Evolutionary conservation across 2,797 vertebrate genomes (phyloP).

Genomic region (Ptychadena robeensis): DNA sequence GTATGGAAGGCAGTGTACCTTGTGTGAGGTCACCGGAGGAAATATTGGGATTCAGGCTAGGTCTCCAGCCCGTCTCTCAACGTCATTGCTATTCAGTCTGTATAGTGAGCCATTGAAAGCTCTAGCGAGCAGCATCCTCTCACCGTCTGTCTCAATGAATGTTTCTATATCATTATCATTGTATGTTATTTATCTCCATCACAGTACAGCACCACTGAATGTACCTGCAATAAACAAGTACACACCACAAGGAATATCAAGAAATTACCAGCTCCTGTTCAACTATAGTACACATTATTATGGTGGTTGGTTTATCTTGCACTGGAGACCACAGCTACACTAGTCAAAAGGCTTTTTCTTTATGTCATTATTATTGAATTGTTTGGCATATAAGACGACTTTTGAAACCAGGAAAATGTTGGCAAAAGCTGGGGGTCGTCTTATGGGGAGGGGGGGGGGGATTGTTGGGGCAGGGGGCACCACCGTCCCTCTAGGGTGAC

Average conservation of each 20-base stretch:
- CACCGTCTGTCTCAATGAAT: conserved; percentile 9
- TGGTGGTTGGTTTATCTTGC: neutral
- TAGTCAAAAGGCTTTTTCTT: too few relatives aligned
- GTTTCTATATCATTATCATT: conserved; percentile 12
- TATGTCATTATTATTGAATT: too few relatives aligned
- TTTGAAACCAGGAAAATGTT: too few relatives aligned
- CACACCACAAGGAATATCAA: neutral
- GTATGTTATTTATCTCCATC: conserved; percentile 11
- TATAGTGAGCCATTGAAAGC: conserved; percentile 6
- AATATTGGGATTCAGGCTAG: neutral
- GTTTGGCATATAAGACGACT: too few relatives aligned
- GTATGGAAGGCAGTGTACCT: neutral
- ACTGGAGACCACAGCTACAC: neutral
- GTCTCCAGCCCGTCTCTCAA: conserved; percentile 1
- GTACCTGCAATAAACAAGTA: neutral
- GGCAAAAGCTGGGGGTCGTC: too few relatives aligned
- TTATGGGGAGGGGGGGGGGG: too few relatives aligned
- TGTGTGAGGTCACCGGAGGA: neutral
- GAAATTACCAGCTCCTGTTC: conserved; percentile 1
- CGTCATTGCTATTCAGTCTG: conserved; percentile 4
- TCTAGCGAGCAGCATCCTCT: conserved; percentile 1
- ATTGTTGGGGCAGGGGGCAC: too few relatives aligned
- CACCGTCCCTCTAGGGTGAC: too few relatives aligned
- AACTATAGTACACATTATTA: neutral
- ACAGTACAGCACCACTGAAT: neutral